Conservation (phyloP, 1,140 invertebrate species). For the Bombus superbus region DNA sequence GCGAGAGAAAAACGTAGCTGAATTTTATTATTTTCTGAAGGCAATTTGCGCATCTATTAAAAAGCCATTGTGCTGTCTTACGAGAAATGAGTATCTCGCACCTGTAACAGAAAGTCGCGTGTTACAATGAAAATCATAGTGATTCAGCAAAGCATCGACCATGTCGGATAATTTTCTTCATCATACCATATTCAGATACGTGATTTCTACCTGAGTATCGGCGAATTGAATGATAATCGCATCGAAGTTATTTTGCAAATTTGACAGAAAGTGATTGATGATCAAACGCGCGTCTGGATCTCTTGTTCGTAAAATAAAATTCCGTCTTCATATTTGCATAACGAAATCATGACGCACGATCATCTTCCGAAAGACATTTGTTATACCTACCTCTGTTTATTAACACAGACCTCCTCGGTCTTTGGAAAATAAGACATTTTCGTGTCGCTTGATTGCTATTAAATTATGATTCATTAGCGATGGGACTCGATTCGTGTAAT, state of each 20-base stretch:
- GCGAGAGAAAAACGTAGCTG: background rate
- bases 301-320: background rate
- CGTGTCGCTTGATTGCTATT: conserved; percentile 17
- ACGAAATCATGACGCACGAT: background rate
- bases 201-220: conserved; percentile 15
- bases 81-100: background rate
- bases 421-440: conserved; percentile 13
- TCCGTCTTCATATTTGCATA: background rate
- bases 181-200: conserved; percentile 18
- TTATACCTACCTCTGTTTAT: background rate
- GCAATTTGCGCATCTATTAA: background rate
- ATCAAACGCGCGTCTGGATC: background rate
- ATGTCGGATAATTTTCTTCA: conserved; percentile 48
- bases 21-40: background rate
- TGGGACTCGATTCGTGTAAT: conserved; percentile 3
- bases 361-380: background rate
- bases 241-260: background rate
- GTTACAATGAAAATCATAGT: conserved; percentile 35
- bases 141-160: conserved; percentile 47
- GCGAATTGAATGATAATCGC: conserved; percentile 28
- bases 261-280: conserved; percentile 32
- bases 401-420: background rate
- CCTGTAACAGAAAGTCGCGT: background rate
- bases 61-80: no score
- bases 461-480: conserved; percentile 19